Evolutionary conservation across 2,797 vertebrate genomes (phyloP), one percentile per base, ranked within the genome.

Genomic region (Xerus rutilus): DNA sequence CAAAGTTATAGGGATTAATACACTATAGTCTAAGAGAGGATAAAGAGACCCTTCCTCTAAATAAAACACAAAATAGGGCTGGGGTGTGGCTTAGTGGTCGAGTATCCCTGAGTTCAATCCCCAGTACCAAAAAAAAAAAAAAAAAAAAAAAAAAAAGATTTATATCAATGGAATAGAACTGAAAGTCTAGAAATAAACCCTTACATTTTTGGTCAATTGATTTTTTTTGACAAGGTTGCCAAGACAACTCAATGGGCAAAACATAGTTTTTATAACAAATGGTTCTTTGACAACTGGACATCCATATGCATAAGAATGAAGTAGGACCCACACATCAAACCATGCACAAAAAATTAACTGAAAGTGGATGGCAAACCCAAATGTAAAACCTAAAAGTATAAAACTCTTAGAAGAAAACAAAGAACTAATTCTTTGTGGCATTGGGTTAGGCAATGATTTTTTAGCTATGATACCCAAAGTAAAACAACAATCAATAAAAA

Each of bases 381-480:
- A 54, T 23, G 4, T 57, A 79, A 94, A 91, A 84, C 28, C 30
- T 77, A 54, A 54, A 86, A 86, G 35, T 72, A 91, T 57, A 45
- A 52, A 90, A 90, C 4, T 67, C 78, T 82, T 8, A 84, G 47
- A 81, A 67, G 47, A 86, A 88, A 90, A 52, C 25, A 92, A 0
- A 54, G 49, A n/a, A 70, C 14, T 45, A 81, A 81, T 77, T 77
- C 43, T 87, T 65, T 43, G 57, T 70, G 35, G 52, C 65, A 32
- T 91, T n/a, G 52, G 39, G n/a, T 52, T 90, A 88, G n/a, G 59
- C 25, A 78, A 47, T 59, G 73, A 49, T 49, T n/a, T 93, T 82
- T 86, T 49, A 87, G 62, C 47, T 87, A 57, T 59, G 39, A 78
- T 64, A 47, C 30, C 39, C 35, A 74, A 86, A 81, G 10, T 21